Conservation (phyloP, 2,113 vertebrate species). For the Galeopterus variegatus region DNA sequence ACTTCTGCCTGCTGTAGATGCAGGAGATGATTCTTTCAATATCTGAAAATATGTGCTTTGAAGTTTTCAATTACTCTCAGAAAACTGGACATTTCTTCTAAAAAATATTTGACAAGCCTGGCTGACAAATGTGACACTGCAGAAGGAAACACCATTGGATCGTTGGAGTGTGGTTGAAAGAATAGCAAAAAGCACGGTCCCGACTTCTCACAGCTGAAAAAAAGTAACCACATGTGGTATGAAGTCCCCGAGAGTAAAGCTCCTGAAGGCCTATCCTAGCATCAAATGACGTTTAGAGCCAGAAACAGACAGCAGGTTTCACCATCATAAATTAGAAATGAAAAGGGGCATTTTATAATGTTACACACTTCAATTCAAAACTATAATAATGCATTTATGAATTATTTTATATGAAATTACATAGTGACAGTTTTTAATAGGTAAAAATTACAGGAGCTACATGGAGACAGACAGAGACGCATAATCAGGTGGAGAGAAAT, state of each 20-base stretch:
- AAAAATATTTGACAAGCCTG: conserved; percentile 72
- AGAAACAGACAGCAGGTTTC: not conserved
- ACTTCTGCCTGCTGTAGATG: conserved; percentile 45
- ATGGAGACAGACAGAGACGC: not conserved
- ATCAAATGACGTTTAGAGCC: not conserved
- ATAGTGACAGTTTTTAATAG: not conserved
- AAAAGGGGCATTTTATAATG: not conserved
- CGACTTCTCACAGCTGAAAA: not conserved
- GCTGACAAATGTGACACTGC: conserved; percentile 69
- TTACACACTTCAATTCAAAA: not conserved
- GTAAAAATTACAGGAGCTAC: not conserved
- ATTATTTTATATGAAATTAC: not conserved
- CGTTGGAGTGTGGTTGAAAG: not conserved
- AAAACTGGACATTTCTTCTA: conserved; percentile 60
- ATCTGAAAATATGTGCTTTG: conserved; percentile 74
- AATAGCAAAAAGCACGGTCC: not conserved
- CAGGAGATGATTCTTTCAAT: conserved; percentile 66
- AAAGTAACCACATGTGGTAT: not conserved
- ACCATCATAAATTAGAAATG: not conserved
- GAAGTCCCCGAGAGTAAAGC: not conserved
- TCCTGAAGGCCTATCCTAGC: not conserved
- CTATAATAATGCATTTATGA: not conserved
- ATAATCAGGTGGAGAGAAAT: not conserved
- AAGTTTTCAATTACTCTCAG: conserved; percentile 82
- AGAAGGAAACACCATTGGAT: conserved; percentile 52